These are phyloP conservation scores for Hylaeus volcanicus DNA, from an alignment of 1,140 invertebrate genomes.

Conservation along the genomic window DNA sequence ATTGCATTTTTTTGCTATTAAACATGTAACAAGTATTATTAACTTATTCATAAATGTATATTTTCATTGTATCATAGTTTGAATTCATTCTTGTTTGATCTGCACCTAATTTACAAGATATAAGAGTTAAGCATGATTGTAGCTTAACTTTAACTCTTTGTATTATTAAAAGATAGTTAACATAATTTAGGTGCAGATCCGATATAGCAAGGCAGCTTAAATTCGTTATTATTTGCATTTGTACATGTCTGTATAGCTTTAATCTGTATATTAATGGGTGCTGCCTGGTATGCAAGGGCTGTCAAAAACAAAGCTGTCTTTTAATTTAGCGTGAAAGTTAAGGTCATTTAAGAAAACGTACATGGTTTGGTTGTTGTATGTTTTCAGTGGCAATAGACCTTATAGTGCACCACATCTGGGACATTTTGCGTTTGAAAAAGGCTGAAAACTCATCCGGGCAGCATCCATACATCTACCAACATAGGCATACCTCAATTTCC, in stretches of 20 bases:
- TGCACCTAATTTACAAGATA: slow-evolving; percentile 21
- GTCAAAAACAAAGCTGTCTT: slow-evolving; percentile 40
- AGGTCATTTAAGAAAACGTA: slow-evolving; percentile 66
- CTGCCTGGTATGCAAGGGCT: slow-evolving; percentile 73
- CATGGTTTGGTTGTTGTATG: slow-evolving; percentile 82
- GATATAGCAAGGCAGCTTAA: slow-evolving; percentile 36
- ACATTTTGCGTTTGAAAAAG: slow-evolving; percentile 90
- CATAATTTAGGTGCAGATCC: slow-evolving; percentile 25
- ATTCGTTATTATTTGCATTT: slow-evolving; percentile 18
- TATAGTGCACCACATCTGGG: slow-evolving; percentile 99
- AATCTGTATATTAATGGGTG: slow-evolving; percentile 65
- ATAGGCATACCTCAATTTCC: slow-evolving; percentile 76
- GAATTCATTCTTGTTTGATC: slow-evolving; percentile 24
- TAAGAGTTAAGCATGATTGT: not conserved
- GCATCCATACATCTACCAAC: slow-evolving; percentile 79
- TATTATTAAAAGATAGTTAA: not conserved
- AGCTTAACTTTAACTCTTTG: not conserved
- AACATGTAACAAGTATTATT: slow-evolving; percentile 22
- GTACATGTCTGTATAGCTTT: slow-evolving; percentile 38
- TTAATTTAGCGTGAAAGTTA: slow-evolving; percentile 42
- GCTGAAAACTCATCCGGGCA: slow-evolving; percentile 78
- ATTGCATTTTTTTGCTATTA: slow-evolving; percentile 10
- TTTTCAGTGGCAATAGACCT: slow-evolving; percentile 99
- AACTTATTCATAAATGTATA: slow-evolving; percentile 20
- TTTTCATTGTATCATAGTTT: slow-evolving; percentile 28